Evolutionary conservation across 2,113 vertebrate genomes (phyloP).

Genomic region (Theristicus caerulescens): DNA sequence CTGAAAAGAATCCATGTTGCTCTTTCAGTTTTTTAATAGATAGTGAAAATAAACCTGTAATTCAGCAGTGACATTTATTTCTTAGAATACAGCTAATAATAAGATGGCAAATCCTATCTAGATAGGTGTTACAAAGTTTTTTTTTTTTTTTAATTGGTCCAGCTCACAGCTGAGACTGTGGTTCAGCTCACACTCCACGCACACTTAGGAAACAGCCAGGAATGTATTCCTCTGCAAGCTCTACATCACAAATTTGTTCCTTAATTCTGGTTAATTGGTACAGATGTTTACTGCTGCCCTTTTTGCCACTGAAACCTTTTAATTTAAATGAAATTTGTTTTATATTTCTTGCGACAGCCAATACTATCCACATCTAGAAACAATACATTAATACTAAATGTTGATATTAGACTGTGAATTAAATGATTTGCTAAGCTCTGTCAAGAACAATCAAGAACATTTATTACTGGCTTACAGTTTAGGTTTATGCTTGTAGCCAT

Average conservation of each 20-base stretch:
- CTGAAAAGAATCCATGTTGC: not conserved
- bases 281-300: not conserved
- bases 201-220: not conserved
- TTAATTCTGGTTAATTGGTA: not conserved
- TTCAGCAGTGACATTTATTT: not conserved
- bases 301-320: not conserved
- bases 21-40: not conserved
- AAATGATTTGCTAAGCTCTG: not conserved
- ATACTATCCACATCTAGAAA: not conserved
- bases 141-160: not conserved
- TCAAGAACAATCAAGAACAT: not conserved
- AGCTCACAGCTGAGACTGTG: not conserved
- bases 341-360: not conserved
- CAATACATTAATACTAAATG: not conserved
- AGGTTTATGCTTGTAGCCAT: not conserved
- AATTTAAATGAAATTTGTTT: not conserved
- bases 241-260: not conserved
- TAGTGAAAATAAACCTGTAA: not conserved
- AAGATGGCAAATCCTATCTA: not conserved
- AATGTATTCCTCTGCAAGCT: not conserved
- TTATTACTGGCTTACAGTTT: not conserved
- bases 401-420: not conserved
- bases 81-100: not conserved
- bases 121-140: not conserved
- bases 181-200: not conserved